Evolutionary conservation across 2,888 invertebrate species (phyloP).

Genomic region (Aleiodes leptofemur): DNA sequence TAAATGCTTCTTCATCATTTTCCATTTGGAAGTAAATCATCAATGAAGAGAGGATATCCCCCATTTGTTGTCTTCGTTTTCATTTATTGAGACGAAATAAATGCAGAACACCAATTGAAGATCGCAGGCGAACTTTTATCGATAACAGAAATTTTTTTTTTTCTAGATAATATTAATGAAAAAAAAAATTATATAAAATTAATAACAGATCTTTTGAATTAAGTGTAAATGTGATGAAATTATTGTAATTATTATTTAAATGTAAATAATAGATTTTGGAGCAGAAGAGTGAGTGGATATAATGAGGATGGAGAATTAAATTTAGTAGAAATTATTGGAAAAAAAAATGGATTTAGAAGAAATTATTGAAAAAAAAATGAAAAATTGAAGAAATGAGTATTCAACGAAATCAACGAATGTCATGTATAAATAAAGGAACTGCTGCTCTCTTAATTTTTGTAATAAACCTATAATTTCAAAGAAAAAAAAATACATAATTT

Average conservation of each 20-base stretch:
- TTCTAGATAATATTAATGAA: not conserved
- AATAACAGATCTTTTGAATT: not conserved
- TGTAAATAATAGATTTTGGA: no score
- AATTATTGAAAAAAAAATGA: no score
- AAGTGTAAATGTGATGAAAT: not conserved
- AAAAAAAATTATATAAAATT: not conserved
- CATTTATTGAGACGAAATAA: conserved; percentile 4
- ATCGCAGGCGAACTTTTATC: conserved; percentile 32
- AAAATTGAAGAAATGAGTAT: not conserved
- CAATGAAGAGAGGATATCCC: not conserved
- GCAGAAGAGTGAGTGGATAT: no score
- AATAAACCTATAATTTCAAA: conserved; percentile 42
- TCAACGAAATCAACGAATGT: conserved; percentile 4
- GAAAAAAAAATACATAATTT: conserved; percentile 29
- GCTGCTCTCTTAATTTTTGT: conserved; percentile 35
- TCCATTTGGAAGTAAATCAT: not conserved
- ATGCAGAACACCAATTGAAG: conserved; percentile 29
- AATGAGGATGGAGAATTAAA: no score
- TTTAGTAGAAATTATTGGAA: no score
- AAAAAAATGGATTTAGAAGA: not conserved
- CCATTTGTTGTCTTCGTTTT: not conserved
- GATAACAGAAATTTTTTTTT: not conserved
- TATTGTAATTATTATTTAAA: not conserved
- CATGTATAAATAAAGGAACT: conserved; percentile 21
- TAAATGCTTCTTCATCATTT: no score